Percentiles rank a stretch among this genome's conserved stretches.
Conservation (phyloP, 2,888 invertebrate genomes). For the Synergus itoensis region DNA sequence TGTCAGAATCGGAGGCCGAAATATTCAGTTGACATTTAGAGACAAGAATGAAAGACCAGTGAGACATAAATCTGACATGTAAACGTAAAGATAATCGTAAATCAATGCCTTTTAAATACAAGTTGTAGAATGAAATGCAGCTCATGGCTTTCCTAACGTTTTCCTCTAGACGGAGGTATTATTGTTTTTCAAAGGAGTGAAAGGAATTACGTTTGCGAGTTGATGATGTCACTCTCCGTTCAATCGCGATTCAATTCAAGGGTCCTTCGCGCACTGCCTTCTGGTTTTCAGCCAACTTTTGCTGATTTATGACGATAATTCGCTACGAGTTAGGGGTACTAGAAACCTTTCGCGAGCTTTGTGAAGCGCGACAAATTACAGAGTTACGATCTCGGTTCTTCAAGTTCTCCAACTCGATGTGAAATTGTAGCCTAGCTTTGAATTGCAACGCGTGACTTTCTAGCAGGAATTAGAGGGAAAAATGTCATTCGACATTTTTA, state of each 20-base stretch:
- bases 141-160: conserved; percentile 26
- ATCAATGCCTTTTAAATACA: conserved; percentile 30
- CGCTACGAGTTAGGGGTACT: background rate
- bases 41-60: background rate
- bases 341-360: background rate
- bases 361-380: conserved; percentile 10
- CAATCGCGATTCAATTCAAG: conserved; percentile 13
- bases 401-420: background rate
- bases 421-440: background rate
- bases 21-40: conserved; percentile 28
- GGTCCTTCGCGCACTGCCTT: background rate
- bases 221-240: conserved; percentile 11
- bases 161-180: conserved; percentile 5
- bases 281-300: background rate
- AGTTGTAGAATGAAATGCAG: conserved; percentile 24
- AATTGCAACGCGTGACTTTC: background rate
- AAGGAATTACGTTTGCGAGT: conserved; percentile 23
- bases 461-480: background rate
- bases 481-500: background rate
- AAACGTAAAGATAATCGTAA: conserved; percentile 35
- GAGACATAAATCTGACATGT: conserved; percentile 34
- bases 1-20: conserved; percentile 23
- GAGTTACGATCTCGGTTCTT: background rate
- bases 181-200: conserved; percentile 37
- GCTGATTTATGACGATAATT: conserved; percentile 3